A percentile compares a stretch with the other conserved stretches of the same genome.
Evolutionary conservation across 2,113 vertebrate genomes (phyloP).

Genomic region (Neodon shergylaensis): DNA sequence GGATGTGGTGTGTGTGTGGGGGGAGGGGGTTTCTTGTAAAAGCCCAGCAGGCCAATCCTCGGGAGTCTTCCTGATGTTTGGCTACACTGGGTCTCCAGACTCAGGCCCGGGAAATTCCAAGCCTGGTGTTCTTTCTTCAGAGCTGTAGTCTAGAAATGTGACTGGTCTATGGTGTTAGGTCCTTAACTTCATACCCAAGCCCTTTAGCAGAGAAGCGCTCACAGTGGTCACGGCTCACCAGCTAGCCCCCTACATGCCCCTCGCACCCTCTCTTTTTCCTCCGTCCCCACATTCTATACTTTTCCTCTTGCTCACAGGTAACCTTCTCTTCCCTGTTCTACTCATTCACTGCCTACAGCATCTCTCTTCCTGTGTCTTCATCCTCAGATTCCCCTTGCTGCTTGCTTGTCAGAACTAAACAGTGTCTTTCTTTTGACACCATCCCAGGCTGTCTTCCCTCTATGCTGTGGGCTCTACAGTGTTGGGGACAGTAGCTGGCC

Average conservation of each 20-base stretch:
- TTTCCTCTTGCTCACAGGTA: fast-evolving
- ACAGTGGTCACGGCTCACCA: fast-evolving
- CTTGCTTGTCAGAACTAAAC: neutral
- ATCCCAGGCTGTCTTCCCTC: neutral
- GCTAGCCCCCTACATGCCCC: neutral
- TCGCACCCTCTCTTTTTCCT: no score
- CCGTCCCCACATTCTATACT: no score
- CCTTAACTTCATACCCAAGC: neutral
- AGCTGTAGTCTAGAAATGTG: neutral
- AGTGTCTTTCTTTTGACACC: neutral
- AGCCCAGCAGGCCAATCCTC: fast-evolving
- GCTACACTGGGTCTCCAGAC: neutral
- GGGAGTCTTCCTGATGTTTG: no score
- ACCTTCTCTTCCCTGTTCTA: fast-evolving
- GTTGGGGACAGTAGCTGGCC: no score
- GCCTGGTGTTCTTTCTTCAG: neutral
- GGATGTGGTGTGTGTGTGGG: no score
- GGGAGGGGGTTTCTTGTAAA: neutral
- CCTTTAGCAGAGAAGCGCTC: neutral
- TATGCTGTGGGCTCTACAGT: neutral
- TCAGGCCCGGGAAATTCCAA: no score
- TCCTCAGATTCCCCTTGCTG: no score
- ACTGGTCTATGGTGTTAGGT: neutral
- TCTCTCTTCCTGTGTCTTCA: neutral
- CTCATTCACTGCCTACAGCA: neutral